Evolutionary conservation across 2,888 invertebrate genomes (phyloP).

Genomic region (Allolobophora icterica): DNA sequence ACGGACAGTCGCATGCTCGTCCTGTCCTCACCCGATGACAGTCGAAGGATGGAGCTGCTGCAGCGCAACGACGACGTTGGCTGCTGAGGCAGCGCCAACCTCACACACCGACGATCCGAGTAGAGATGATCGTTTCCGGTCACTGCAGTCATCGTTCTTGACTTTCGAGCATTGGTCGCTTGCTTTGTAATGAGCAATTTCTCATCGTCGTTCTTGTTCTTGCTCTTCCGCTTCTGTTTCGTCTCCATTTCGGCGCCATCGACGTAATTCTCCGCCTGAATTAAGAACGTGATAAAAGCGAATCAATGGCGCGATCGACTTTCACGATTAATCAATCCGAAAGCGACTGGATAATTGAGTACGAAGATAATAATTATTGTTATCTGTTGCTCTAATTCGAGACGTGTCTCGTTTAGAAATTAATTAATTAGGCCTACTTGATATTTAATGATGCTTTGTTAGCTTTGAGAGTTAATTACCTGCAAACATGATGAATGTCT

Average conservation of each 20-base stretch:
- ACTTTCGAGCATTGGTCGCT: background rate
- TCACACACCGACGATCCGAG: background rate
- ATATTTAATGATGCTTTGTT: background rate
- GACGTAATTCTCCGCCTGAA: background rate
- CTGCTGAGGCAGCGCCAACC: background rate
- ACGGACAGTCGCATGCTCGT: background rate
- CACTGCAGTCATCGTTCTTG: background rate
- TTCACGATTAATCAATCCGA: background rate
- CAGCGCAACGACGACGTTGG: background rate
- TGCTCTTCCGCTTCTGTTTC: background rate
- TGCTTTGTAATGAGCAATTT: background rate
- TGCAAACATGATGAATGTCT: background rate
- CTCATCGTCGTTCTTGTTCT: background rate
- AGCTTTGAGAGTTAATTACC: background rate
- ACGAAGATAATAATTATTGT: background rate
- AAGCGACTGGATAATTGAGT: background rate
- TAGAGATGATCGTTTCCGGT: background rate
- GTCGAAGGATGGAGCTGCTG: background rate
- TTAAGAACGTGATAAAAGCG: background rate
- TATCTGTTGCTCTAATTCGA: background rate
- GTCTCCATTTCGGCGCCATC: background rate
- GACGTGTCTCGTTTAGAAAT: background rate
- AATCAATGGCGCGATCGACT: too few species aligned
- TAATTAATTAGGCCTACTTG: background rate
- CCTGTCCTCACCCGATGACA: slow-evolving; percentile 11